Conservation (phyloP, 2,113 vertebrate species). For the Felis catus region DNA sequence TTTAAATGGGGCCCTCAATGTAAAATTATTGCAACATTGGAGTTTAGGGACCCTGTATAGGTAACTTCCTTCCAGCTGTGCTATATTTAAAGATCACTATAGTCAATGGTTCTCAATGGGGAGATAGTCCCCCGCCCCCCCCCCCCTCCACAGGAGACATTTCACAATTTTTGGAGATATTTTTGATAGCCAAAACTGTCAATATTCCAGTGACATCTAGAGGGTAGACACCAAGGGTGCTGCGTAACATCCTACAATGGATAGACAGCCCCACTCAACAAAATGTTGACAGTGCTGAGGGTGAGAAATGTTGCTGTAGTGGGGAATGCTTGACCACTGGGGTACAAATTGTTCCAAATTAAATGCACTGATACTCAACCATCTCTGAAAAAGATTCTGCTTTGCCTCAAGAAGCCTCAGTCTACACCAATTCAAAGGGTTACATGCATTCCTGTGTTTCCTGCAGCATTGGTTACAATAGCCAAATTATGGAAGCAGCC, state of each 20-base stretch:
- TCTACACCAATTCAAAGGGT: background rate
- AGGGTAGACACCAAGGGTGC: background rate
- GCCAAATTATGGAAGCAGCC: background rate
- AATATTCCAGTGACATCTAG: too few species aligned
- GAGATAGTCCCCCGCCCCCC: background rate
- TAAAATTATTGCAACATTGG: background rate
- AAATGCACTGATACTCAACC: background rate
- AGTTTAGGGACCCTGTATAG: background rate
- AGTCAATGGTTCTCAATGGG: background rate
- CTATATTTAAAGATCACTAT: background rate
- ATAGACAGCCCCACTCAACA: background rate
- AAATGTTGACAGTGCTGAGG: background rate
- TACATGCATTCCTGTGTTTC: background rate
- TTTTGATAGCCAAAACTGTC: background rate
- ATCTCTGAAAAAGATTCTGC: background rate
- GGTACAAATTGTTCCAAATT: background rate
- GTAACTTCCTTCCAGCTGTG: background rate
- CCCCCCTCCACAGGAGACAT: background rate
- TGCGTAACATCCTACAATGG: background rate
- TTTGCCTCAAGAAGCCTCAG: background rate
- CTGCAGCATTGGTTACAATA: background rate
- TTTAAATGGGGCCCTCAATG: background rate
- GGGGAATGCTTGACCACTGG: background rate
- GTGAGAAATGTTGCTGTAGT: background rate
- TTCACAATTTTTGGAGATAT: background rate